Base-by-base conservation (phyloP, 2,888 invertebrate genomes). In the Herminia tarsipennalis region DNA sequence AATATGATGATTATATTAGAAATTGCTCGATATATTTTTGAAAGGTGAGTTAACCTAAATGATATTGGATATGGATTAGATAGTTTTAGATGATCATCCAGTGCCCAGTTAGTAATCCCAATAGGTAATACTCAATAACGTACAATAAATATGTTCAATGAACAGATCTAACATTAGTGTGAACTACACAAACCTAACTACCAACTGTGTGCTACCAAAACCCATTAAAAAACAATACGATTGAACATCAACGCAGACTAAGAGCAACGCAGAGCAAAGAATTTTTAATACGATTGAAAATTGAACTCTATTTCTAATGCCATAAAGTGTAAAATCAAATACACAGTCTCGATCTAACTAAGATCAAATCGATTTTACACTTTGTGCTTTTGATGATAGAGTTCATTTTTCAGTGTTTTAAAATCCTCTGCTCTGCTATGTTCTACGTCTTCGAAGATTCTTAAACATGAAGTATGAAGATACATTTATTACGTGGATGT, bases 181-280 rank as follows among this genome's bases (percentile, higher is more conserved):
- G 32, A 35, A 43, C 57, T 60, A 47, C 36, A 35, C 22, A 50
- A 41, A 30, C 37, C 17, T 36, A 53, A 42, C 57, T 66, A 68
- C 63, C 53, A 59, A 59, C 34, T 49, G 40, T 40, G 75, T 75
- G 75, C 75, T 59, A 75, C 72, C 73, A 56, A 56, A 61, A 58
- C 60, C 61, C 46, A 56, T 33, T 21, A 57, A 50, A 64, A 51
- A 46, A 62, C 51, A 44, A 45, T 46, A 42, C 27, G n/a, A n/a
- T n/a, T n/a, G n/a, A n/a, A n/a, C n/a, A n/a, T n/a, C n/a, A n/a
- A n/a, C n/a, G n/a, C n/a, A n/a, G n/a, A n/a, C n/a, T n/a, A n/a
- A n/a, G n/a, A n/a, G n/a, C n/a, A n/a, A n/a, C n/a, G n/a, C n/a
- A n/a, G n/a, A n/a, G n/a, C n/a, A n/a, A n/a, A n/a, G n/a, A n/a